Percentiles rank a stretch among this genome's conserved stretches.
Evolutionary conservation across 2,888 invertebrate genomes (phyloP).

Genomic region (Baronia brevicornis): DNA sequence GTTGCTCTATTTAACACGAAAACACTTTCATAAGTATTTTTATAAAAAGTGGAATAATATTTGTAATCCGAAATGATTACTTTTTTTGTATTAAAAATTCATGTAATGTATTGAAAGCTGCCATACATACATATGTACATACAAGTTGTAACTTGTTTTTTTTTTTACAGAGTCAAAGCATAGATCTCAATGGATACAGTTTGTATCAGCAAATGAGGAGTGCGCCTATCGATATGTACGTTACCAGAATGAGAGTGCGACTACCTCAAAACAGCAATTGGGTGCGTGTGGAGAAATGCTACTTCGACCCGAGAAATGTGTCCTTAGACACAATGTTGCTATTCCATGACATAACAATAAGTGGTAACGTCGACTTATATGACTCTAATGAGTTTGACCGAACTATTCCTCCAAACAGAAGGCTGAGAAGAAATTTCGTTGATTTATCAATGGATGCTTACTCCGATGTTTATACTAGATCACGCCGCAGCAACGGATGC

Average conservation of each 20-base stretch:
- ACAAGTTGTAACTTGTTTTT: too few relatives aligned
- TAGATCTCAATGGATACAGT: slow-evolving; percentile 79
- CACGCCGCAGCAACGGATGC: slow-evolving; percentile 74
- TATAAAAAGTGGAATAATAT: too few relatives aligned
- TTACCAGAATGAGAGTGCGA: slow-evolving; percentile 80
- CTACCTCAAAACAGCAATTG: slow-evolving; percentile 79
- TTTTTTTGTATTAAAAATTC: too few relatives aligned
- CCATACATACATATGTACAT: too few relatives aligned
- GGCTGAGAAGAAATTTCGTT: slow-evolving; percentile 51
- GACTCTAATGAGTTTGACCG: slow-evolving; percentile 58
- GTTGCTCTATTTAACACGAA: too few relatives aligned
- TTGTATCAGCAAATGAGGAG: slow-evolving; percentile 78
- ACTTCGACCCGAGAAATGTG: slow-evolving; percentile 83
- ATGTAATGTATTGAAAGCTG: too few relatives aligned
- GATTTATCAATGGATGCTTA: slow-evolving; percentile 50
- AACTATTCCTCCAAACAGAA: slow-evolving; percentile 38
- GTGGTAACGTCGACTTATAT: slow-evolving; percentile 82
- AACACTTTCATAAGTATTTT: too few relatives aligned
- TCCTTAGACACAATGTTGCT: slow-evolving; percentile 85
- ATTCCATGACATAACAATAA: slow-evolving; percentile 87
- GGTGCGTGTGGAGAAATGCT: slow-evolving; percentile 85
- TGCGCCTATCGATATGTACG: slow-evolving; percentile 81
- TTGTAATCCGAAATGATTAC: too few relatives aligned
- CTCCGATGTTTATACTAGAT: slow-evolving; percentile 37
- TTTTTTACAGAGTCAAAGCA: slow-evolving; percentile 58